These are phyloP conservation scores for Onychomys leucogaster DNA, from an alignment of 2,797 vertebrate species.

Conservation along the genomic window DNA sequence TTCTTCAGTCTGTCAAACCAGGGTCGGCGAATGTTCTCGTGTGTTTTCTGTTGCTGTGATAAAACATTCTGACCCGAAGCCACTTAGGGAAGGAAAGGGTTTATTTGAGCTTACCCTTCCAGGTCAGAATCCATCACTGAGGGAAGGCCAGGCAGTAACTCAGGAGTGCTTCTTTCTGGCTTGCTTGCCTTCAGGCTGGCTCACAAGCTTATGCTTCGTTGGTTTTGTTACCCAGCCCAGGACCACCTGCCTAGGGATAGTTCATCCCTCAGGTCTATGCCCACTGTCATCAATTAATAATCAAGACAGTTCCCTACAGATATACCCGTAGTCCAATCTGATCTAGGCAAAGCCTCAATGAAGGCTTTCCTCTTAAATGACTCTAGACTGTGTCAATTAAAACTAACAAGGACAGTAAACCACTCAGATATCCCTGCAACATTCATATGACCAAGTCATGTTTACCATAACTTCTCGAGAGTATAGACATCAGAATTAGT, in stretches of 20 bases:
- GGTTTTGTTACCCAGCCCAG: background rate
- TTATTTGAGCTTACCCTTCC: background rate
- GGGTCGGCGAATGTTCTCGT: background rate
- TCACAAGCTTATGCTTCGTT: background rate
- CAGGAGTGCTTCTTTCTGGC: background rate
- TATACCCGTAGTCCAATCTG: background rate
- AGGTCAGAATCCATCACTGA: background rate
- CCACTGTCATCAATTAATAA: background rate
- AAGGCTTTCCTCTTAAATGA: background rate
- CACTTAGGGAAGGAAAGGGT: background rate
- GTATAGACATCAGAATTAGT: background rate
- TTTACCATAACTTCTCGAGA: background rate
- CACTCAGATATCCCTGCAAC: background rate
- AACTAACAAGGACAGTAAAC: background rate
- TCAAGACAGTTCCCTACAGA: background rate
- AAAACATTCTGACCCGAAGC: background rate
- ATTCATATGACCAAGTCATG: background rate
- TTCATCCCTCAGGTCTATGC: background rate
- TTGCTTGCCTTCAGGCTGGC: background rate
- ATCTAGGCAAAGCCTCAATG: background rate
- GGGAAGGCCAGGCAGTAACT: background rate
- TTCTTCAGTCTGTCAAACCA: background rate
- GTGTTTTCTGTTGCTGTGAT: background rate
- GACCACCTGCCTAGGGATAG: background rate
- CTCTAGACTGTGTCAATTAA: background rate